phyloP scores from a whole-genome alignment of 1,140 invertebrate species.

The Neelides sp. region DNA sequence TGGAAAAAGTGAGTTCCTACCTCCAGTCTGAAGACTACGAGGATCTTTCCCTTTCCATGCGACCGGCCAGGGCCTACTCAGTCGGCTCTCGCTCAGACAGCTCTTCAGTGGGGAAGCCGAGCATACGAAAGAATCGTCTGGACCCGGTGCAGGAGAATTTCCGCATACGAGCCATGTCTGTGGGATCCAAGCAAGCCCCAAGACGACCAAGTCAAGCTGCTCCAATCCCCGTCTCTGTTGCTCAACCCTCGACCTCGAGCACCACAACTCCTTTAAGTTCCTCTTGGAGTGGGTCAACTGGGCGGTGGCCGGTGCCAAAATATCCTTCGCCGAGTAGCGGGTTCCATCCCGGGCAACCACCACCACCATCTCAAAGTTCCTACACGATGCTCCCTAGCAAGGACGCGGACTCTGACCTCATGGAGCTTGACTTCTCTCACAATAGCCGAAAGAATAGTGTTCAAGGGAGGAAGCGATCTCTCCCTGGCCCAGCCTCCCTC shows the following conservation, averaged over 20 bases:
- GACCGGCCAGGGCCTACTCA: conserved; percentile 67
- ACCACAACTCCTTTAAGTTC: conserved; percentile 7
- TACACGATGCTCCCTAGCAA: background rate
- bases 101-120: conserved; percentile 15
- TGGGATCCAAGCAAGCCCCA: conserved; percentile 18
- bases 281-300: conserved; percentile 29
- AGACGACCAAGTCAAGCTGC: background rate
- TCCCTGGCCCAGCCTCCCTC: conserved; percentile 22
- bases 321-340: background rate
- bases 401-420: background rate
- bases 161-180: conserved; percentile 20
- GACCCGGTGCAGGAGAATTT: conserved; percentile 25
- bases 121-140: conserved; percentile 23
- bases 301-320: conserved; percentile 21
- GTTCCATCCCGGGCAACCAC: background rate
- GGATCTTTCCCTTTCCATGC: conserved; percentile 38
- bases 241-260: background rate
- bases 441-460: conserved; percentile 25
- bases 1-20: conserved; percentile 53
- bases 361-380: background rate
- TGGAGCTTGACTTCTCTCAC: conserved; percentile 28
- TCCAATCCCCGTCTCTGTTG: too few species aligned
- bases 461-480: conserved; percentile 25
- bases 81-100: conserved; percentile 63
- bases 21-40: conserved; percentile 44